Conservation (phyloP, 2,113 vertebrate genomes). For the Myotis brandtii region DNA sequence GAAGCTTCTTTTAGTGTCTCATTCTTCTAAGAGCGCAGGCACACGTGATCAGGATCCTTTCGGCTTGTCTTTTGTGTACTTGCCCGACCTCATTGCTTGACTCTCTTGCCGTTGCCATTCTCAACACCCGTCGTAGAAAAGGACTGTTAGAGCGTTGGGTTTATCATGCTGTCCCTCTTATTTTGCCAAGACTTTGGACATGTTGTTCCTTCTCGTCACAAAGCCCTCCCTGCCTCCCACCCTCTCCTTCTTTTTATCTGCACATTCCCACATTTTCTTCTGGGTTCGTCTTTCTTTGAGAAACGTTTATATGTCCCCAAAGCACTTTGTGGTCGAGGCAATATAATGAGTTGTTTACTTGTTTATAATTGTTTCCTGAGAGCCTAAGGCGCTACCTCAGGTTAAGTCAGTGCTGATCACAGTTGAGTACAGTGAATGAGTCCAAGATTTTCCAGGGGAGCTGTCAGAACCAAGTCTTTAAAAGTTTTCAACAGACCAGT, state of each 20-base stretch:
- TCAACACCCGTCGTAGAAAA: background rate
- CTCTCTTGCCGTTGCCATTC: background rate
- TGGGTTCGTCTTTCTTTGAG: background rate
- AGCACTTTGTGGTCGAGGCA: background rate
- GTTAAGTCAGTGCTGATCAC: background rate
- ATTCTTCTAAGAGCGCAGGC: background rate
- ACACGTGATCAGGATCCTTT: background rate
- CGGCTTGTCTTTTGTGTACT: background rate
- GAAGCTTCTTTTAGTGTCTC: background rate
- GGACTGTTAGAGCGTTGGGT: background rate
- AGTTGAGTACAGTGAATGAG: background rate
- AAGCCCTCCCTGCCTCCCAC: background rate
- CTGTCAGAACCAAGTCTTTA: background rate
- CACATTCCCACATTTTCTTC: background rate
- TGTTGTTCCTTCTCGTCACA: background rate
- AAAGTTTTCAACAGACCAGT: background rate
- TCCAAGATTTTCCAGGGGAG: background rate
- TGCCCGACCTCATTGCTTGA: background rate
- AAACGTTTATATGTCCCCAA: background rate
- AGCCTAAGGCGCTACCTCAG: background rate
- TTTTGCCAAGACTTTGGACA: background rate
- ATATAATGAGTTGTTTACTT: slow-evolving; percentile 3
- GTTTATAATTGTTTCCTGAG: slow-evolving; percentile 32
- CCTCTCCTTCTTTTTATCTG: background rate
- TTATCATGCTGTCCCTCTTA: background rate